Conservation (phyloP, 2,113 vertebrate genomes). For the Thinocorus orbignyianus region DNA sequence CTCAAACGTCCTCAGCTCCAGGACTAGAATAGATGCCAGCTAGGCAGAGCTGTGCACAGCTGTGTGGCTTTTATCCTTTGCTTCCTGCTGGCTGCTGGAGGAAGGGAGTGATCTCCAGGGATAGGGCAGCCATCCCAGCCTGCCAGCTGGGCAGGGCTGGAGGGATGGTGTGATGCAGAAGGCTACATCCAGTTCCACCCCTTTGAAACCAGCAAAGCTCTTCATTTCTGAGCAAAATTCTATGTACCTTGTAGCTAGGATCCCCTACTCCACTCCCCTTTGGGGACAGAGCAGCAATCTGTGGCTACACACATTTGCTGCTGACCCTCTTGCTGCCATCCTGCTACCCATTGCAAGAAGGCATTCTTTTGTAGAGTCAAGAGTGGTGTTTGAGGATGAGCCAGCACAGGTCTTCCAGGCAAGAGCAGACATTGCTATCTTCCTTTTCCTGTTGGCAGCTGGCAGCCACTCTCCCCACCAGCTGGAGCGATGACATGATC, state of each 20-base stretch:
- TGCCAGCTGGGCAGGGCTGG: not conserved
- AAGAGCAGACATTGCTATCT: not conserved
- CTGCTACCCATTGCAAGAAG: not conserved
- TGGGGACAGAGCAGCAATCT: not conserved
- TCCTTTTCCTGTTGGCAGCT: not conserved
- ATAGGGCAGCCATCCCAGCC: not conserved
- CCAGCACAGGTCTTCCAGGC: not conserved
- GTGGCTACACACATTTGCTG: rapidly evolving
- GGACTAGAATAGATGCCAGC: not conserved
- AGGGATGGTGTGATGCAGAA: not conserved
- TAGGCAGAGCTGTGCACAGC: not conserved
- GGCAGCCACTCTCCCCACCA: not conserved
- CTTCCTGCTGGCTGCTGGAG: not conserved
- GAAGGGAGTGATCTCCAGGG: not conserved
- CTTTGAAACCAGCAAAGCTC: not conserved
- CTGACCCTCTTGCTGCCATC: not conserved
- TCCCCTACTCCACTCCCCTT: rapidly evolving
- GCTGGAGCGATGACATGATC: not conserved
- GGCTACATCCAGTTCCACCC: not conserved
- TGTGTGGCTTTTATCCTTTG: not conserved
- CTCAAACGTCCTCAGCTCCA: not conserved
- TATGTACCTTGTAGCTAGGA: rapidly evolving
- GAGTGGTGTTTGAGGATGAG: not conserved
- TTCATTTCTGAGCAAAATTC: not conserved
- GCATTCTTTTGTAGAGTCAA: not conserved